Evolutionary conservation across 2,113 vertebrate genomes (phyloP).

Genomic region (Tauraco erythrolophus): DNA sequence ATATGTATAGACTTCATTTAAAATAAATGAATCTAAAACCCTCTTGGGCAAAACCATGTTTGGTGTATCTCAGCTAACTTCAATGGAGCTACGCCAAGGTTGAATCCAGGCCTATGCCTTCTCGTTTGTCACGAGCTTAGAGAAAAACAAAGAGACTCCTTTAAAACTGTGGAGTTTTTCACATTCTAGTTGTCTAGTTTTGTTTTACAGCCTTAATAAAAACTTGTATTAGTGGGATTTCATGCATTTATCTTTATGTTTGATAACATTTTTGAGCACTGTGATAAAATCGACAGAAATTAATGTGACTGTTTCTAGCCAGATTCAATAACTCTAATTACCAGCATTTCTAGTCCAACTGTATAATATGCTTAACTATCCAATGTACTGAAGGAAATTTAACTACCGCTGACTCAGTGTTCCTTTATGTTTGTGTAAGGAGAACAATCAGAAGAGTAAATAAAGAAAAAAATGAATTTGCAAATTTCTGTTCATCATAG

Average conservation of each 20-base stretch:
- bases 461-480: conserved; percentile 7
- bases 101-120: neutral
- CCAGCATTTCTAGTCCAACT: neutral
- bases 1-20: conserved; percentile 59
- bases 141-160: neutral
- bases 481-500: neutral
- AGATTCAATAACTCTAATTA: conserved; percentile 23
- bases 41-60: neutral
- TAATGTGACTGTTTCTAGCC: conserved; percentile 16
- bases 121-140: neutral
- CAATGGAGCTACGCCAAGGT: neutral
- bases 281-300: neutral
- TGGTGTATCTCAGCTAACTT: conserved; percentile 32
- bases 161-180: neutral
- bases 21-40: conserved; percentile 52
- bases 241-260: conserved; percentile 5
- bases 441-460: conserved; percentile 40
- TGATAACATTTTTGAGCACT: conserved; percentile 8
- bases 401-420: neutral
- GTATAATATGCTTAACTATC: neutral
- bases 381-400: neutral
- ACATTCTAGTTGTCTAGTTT: neutral
- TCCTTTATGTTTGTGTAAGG: conserved; percentile 10
- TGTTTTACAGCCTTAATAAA: neutral
- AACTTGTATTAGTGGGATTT: neutral